These are phyloP conservation scores for Coryphaenoides rupestris DNA, from an alignment of 2,113 vertebrate genomes.

Conservation along the genomic window DNA sequence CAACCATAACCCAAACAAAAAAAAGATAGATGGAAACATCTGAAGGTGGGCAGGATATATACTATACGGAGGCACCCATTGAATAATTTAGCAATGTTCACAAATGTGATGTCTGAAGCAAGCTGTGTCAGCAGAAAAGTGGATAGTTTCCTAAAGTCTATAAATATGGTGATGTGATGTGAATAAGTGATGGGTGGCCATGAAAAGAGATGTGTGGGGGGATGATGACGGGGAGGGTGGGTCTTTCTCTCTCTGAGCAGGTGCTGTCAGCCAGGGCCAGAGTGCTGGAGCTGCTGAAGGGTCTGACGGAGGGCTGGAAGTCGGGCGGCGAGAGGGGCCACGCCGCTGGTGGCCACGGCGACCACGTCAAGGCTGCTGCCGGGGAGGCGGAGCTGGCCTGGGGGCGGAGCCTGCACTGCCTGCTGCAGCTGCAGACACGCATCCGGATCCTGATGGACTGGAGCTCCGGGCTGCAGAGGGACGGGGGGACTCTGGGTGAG, in stretches of 20 bases:
- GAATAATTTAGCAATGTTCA: no score
- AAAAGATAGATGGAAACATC: no score
- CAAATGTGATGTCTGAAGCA: no score
- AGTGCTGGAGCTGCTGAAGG: slow-evolving; percentile 45
- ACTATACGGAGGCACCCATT: no score
- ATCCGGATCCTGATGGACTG: slow-evolving; percentile 68
- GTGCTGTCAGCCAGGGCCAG: slow-evolving; percentile 64
- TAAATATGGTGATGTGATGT: no score
- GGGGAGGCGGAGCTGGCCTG: slow-evolving; percentile 68
- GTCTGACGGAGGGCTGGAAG: slow-evolving; percentile 46
- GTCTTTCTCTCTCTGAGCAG: slow-evolving; percentile 28
- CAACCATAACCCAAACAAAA: no score
- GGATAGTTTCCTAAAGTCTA: no score
- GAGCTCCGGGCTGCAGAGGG: slow-evolving; percentile 52
- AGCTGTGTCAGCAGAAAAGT: no score
- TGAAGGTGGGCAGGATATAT: no score
- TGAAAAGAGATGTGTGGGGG: background rate
- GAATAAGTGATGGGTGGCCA: no score
- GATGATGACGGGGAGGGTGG: no score
- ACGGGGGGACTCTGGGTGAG: slow-evolving; percentile 74
- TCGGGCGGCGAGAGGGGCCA: slow-evolving; percentile 42
- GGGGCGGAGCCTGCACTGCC: slow-evolving; percentile 63
- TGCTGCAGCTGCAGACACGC: slow-evolving; percentile 67
- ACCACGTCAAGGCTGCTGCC: slow-evolving; percentile 55
- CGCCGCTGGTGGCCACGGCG: slow-evolving; percentile 21